phyloP scores from a whole-genome alignment of 1,140 invertebrate genomes.

The Spodoptera frugiperda region DNA sequence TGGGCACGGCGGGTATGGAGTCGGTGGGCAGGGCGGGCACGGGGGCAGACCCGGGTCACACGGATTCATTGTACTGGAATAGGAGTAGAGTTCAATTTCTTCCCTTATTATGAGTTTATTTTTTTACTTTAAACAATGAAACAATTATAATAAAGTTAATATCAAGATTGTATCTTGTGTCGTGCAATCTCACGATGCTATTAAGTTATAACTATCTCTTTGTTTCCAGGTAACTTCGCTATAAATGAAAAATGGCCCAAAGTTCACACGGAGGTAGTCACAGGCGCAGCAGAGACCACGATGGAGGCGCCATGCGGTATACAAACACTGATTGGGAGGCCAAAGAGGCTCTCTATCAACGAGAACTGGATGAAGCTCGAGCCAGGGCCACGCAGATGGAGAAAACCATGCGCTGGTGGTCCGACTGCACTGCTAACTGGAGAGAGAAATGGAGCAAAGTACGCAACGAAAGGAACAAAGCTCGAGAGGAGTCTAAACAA shows the following conservation, averaged over 20 bases:
- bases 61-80: conserved; percentile 58
- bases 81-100: background rate
- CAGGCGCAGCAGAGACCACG: conserved; percentile 74
- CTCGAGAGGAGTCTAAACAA: conserved; percentile 94
- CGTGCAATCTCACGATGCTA: background rate
- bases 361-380: conserved; percentile 96
- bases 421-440: conserved; percentile 89
- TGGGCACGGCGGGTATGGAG: conserved; percentile 60
- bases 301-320: conserved; percentile 69
- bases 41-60: conserved; percentile 40
- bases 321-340: conserved; percentile 82
- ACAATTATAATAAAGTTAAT: no score
- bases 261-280: conserved; percentile 79
- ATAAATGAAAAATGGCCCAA: conserved; percentile 80
- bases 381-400: conserved; percentile 98
- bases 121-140: no score
- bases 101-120: no score
- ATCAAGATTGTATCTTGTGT: background rate
- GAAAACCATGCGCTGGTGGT: conserved; percentile 99
- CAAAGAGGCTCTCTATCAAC: conserved; percentile 86
- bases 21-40: conserved; percentile 59
- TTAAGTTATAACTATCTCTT: background rate
- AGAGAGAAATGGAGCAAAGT: conserved; percentile 98
- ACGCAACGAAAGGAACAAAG: conserved; percentile 92
- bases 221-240: conserved; percentile 42